Evolutionary conservation across 2,888 invertebrate species (phyloP), one percentile per base, ranked within the genome.

Genomic region (Drosophila kuntzei): DNA sequence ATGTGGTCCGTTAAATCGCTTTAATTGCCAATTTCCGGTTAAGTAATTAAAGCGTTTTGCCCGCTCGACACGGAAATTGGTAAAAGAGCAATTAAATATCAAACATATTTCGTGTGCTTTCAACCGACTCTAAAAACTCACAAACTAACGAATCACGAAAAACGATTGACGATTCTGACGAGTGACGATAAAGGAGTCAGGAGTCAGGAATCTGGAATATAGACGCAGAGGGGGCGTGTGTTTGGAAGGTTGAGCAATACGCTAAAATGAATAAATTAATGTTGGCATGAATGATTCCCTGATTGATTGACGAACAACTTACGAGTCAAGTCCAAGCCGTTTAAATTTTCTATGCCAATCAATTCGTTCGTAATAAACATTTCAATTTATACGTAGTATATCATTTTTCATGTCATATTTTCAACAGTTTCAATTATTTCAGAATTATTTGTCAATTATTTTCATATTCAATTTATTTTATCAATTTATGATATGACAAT

Each of bases 1-100:
- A 89, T 87, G 85, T 76, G 75, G 88, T 71, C 80, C 82, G 88
- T 88, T 85, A 85, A 85, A 85, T 88, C 89, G 89, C 87, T 88
- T 89, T 85, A 88, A 88, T 89, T 85, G 89, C 89, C 89, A 89
- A 85, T 85, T 85, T 85, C 88, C 85, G 85, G 88, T 85, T 89
- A 89, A 85, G 89, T 87, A 89, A 85, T 85, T 85, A 79, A 85
- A 89, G 77, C 86, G 73, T 75, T 82, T 89, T 84, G 87, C 68
- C 55, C 60, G 55, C 66, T 53, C 57, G 49, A 47, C 55, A 65
- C 76, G 78, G 79, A 80, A 85, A 80, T 85, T 80, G 87, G 72
- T 72, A 76, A 75, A 77, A 75, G 72, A 58, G 78, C 89, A 83
- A 83, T 83, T 87, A 84, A 89, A 89, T 72, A 64, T 60, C 60